Evolutionary conservation across 2,797 vertebrate genomes (phyloP), one percentile per base, ranked within the genome.

Genomic region (Mico argentatus): DNA sequence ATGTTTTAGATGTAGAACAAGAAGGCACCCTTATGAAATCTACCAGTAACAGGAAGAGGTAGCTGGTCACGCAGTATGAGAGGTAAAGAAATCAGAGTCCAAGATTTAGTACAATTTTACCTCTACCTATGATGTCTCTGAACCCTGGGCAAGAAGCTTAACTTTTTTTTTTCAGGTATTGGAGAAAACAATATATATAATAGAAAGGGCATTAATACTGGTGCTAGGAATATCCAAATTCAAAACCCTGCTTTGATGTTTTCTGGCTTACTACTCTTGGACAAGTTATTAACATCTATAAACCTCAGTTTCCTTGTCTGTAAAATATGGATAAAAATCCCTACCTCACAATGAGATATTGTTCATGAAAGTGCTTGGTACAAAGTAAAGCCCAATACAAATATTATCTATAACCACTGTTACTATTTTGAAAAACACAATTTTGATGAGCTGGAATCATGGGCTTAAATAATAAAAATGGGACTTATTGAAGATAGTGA

Each of bases 261-360:
- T 91, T 80, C 72, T 87, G 57, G 30, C 50, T 82, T 92, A 86
- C 41, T 91, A 24, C n/a, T 81, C 61, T 93, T 88, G 44, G 55
- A 52, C 79, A 75, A 93, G 46, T 84, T 84, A 90, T 85, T 90
- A 90, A 92, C 27, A 57, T 93, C 61, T 93, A 88, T 91, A 41
- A 95, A 84, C 30, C 57, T 93, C 52, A 48, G 73, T 85, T 94
- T 95, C 82, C 70, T 95, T 19, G 33, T 72, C 36, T 90, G 44
- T 90, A 82, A 81, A 94, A 92, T 75, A 81, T 14, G 50, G 50
- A 80, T 67, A 93, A 84, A 76, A 94, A 93, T n/a, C 36, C 36
- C 72, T 50, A 72, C 9, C 11, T 81, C 44, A 84, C 27, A 90
- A 90, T 44, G 33, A 84, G 26, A 67, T 52, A 85, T 13, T 67